Evolutionary conservation across 2,797 vertebrate genomes (phyloP).

Genomic region (Micrastur ruficollis): DNA sequence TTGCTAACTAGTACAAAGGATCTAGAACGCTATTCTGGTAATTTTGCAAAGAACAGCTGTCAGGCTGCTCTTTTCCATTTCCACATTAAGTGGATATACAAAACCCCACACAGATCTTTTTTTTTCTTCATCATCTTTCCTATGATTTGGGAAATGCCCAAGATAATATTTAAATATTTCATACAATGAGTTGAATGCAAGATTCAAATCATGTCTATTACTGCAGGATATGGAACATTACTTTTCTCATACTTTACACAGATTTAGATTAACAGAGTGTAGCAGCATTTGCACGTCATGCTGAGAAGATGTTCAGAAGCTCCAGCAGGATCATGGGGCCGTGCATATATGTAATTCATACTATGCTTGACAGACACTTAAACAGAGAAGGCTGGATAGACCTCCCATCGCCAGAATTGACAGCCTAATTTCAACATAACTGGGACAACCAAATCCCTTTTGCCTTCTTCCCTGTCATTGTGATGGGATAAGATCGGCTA

Average conservation of each 20-base stretch:
- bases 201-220: not conserved
- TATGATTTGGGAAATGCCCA: not conserved
- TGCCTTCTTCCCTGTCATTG: not conserved
- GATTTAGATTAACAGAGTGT: not conserved
- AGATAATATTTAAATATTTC: conserved; percentile 9
- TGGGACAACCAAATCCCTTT: not conserved
- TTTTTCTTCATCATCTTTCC: not conserved
- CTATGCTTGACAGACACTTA: not conserved
- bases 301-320: not conserved
- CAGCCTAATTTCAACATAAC: not conserved
- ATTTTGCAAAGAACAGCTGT: not conserved
- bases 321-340: not conserved
- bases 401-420: not conserved
- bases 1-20: not conserved
- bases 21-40: not conserved
- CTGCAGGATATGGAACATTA: conserved; percentile 18
- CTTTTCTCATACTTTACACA: not conserved
- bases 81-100: not conserved
- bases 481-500: not conserved
- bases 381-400: not conserved
- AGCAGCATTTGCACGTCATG: not conserved
- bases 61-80: not conserved
- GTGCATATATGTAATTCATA: not conserved
- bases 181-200: not conserved
- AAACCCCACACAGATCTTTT: not conserved